Percentiles rank a stretch among this genome's conserved stretches.
These are phyloP conservation scores for Catocala fraxini DNA, from an alignment of 2,888 invertebrate species.

Conservation along the genomic window DNA sequence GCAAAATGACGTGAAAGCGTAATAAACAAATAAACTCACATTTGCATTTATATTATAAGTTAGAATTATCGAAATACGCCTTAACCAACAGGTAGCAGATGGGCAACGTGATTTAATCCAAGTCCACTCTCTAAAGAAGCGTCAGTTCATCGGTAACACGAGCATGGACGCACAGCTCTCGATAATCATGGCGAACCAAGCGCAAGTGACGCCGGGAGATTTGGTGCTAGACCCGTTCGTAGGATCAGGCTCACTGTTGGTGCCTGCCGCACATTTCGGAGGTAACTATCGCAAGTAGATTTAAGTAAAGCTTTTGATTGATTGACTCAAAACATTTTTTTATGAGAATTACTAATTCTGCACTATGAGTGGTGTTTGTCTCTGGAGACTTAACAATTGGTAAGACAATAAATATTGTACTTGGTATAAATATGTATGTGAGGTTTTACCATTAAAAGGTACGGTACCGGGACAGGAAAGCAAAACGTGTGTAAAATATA, in stretches of 20 bases:
- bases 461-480: no score
- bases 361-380: no score
- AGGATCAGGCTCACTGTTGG: conserved; percentile 94
- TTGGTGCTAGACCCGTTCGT: conserved; percentile 98
- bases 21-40: no score
- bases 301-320: neutral
- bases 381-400: no score
- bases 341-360: no score
- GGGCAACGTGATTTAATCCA: conserved; percentile 95
- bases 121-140: conserved; percentile 94
- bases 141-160: conserved; percentile 99
- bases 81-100: conserved; percentile 90
- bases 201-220: conserved; percentile 90
- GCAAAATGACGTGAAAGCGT: no score
- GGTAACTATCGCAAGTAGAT: conserved; percentile 64
- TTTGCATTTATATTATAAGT: neutral
- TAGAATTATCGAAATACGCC: no score
- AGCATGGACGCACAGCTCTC: conserved; percentile 99
- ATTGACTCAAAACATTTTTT: no score
- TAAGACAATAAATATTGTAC: no score
- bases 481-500: no score
- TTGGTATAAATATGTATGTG: no score
- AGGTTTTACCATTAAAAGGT: no score
- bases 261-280: conserved; percentile 96
- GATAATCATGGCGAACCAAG: conserved; percentile 98